Conservation (phyloP, 2,797 vertebrate genomes). For the Hypotaenidia okinawae region DNA sequence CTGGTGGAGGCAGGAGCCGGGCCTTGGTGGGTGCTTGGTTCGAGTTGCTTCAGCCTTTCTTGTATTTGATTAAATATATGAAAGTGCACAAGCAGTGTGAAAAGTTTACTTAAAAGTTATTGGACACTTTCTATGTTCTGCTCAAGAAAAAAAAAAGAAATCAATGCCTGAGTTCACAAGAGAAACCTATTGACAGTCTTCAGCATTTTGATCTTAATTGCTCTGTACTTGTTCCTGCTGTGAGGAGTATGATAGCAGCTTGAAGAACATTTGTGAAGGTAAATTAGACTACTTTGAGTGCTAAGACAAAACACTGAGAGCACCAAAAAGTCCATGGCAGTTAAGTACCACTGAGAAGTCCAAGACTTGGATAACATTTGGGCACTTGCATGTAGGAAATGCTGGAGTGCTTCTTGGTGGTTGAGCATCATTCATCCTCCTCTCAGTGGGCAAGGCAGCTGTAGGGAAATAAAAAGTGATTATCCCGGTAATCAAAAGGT, state of each 20-base stretch:
- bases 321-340: background rate
- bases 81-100: background rate
- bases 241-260: constrained; percentile 13
- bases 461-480: background rate
- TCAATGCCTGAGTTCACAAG: constrained; percentile 22
- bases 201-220: constrained; percentile 57
- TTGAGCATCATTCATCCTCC: background rate
- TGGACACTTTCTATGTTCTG: background rate
- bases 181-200: constrained; percentile 37
- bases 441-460: background rate
- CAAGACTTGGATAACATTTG: background rate
- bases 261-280: constrained; percentile 26
- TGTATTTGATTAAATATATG: background rate
- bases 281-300: background rate
- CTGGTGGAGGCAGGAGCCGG: background rate
- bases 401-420: background rate
- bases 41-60: background rate
- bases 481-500: background rate
- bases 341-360: background rate
- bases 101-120: constrained; percentile 49
- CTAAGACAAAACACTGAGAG: background rate
- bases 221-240: constrained; percentile 42
- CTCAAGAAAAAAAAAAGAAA: constrained; percentile 29
- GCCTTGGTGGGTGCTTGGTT: background rate
- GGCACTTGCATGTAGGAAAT: background rate